Conservation (phyloP, 2,113 vertebrate genomes). For the Neolamprologus toae region DNA sequence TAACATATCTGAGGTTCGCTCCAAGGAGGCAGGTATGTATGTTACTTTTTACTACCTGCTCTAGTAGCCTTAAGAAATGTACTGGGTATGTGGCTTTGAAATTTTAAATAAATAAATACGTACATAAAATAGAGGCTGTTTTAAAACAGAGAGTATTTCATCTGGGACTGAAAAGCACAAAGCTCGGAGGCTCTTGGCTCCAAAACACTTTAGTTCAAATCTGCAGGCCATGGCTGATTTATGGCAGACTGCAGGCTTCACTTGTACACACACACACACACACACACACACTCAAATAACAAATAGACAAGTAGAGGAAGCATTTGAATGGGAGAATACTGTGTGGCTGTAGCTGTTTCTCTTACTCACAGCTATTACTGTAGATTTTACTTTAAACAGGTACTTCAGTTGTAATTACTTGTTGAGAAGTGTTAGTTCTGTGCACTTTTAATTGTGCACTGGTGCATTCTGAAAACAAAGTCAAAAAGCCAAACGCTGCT, state of each 20-base stretch:
- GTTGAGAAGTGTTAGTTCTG: neutral
- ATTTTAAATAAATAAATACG: neutral
- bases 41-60: neutral
- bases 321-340: neutral
- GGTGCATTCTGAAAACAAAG: neutral
- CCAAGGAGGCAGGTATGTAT: neutral
- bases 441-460: neutral
- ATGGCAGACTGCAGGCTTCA: conserved; percentile 15
- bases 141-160: neutral
- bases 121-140: neutral
- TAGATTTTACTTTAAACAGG: neutral
- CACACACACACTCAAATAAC: neutral
- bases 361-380: neutral
- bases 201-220: conserved; percentile 41
- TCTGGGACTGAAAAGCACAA: neutral
- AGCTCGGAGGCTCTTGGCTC: conserved; percentile 13
- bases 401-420: neutral
- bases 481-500: neutral
- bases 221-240: conserved; percentile 32
- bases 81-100: neutral
- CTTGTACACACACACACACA: neutral
- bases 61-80: neutral
- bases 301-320: neutral
- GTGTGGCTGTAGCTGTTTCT: neutral
- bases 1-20: neutral